Conservation (phyloP, 2,888 invertebrate genomes). For the Enoplolaimus lenunculus region DNA sequence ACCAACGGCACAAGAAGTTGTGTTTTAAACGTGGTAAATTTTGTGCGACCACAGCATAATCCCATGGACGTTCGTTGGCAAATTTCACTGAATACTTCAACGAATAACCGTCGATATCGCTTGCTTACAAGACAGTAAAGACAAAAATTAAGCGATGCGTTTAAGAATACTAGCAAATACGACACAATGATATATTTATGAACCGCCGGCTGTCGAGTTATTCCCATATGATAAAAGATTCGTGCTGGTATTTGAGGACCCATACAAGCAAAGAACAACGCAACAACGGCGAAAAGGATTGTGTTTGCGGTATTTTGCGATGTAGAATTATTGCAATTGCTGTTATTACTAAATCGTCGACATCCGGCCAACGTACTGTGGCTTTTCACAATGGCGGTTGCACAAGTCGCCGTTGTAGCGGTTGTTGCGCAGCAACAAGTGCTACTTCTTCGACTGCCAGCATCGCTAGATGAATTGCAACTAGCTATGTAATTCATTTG, state of each 20-base stretch:
- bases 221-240: conserved; percentile 34
- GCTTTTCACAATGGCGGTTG: too few species aligned
- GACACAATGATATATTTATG: conserved; percentile 35
- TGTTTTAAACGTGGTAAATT: too few species aligned
- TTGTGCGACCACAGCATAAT: too few species aligned
- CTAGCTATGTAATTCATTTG: neutral
- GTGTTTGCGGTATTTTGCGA: conserved; percentile 37
- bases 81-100: too few species aligned
- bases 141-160: conserved; percentile 37
- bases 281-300: conserved; percentile 38
- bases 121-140: conserved; percentile 37
- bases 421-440: neutral
- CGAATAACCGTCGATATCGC: conserved; percentile 32
- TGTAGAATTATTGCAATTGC: neutral
- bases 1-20: too few species aligned
- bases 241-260: conserved; percentile 38
- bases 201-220: conserved; percentile 33
- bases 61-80: too few species aligned
- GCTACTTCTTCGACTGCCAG: too few species aligned
- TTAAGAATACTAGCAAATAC: conserved; percentile 37
- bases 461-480: too few species aligned
- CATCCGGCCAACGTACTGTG: too few species aligned
- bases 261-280: conserved; percentile 35
- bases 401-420: neutral
- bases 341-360: too few species aligned